Base-by-base conservation (phyloP, 2,888 invertebrate genomes). In the Polylopha cassiicola region DNA sequence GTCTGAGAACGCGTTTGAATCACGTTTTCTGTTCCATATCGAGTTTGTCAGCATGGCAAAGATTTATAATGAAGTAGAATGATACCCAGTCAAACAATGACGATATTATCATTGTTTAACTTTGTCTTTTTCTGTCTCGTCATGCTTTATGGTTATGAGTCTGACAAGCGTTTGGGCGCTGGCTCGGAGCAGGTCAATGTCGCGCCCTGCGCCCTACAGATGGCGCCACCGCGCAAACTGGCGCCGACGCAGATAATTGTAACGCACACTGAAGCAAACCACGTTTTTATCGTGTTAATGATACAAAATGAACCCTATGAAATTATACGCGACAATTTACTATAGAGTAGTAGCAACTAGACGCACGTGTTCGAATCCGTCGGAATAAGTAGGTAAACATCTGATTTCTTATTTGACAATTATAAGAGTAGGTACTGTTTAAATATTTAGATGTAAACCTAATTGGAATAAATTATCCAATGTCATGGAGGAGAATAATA, bases 381-480 rank as follows among this genome's bases (percentile, higher is more conserved):
- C n/a, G n/a, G n/a, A n/a, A n/a, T n/a, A n/a, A n/a, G n/a, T n/a
- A n/a, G n/a, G 33, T 36, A 30, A 26, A 8, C 20, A 11, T 6
- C 20, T n/a, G 53, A 49, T 65, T 57, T 59, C 69, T 69, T 65
- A 52, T 61, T 65, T 65, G 59, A 64, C 50, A 65, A 63, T 61
- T 64, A 65, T 61, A 66, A 65, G n/a, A n/a, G n/a, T n/a, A n/a
- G n/a, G n/a, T n/a, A n/a, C n/a, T n/a, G n/a, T n/a, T 9, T 11
- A 11, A 7, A 3, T 1, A 9, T 11, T 7, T 7, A 17, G 4
- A 15, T 13, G 1, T 7, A 4, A 6, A 18, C 1, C 18, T 3
- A 9, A 16, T n/a, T n/a, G 8, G 26, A 13, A 26, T 22, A 9
- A 9, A 22, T 6, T 8, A 22, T 22, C 4, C 15, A 21, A 32